phyloP scores from a whole-genome alignment of 2,113 vertebrate species.

The Scytalopus superciliaris region DNA sequence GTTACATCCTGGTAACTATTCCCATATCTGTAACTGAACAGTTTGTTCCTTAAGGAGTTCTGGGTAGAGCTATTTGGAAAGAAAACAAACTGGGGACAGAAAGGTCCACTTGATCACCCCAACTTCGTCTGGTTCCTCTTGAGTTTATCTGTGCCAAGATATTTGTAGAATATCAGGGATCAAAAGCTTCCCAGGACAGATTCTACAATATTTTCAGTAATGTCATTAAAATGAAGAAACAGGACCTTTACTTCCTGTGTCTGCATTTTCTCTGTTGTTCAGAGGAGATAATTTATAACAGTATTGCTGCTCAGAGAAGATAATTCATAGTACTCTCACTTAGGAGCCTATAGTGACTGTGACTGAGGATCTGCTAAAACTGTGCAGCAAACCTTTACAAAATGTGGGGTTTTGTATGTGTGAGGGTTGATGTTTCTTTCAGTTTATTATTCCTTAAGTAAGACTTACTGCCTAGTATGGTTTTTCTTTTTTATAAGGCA shows the following conservation, averaged over 20 bases:
- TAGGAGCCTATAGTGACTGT: not conserved
- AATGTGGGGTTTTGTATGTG: not conserved
- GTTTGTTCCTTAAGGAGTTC: not conserved
- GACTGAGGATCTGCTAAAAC: not conserved
- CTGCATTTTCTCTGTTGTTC: not conserved
- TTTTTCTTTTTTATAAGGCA: not conserved
- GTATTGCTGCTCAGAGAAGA: not conserved
- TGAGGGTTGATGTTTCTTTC: not conserved
- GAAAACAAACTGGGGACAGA: not conserved
- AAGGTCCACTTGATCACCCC: not conserved
- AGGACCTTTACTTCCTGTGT: not conserved
- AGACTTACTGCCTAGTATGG: not conserved
- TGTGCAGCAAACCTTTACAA: not conserved
- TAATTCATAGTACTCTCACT: not conserved
- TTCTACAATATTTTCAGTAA: not conserved
- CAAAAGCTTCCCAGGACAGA: not conserved
- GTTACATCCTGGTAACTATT: accelerated
- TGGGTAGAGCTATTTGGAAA: not conserved
- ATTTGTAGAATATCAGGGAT: not conserved
- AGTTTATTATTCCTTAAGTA: not conserved
- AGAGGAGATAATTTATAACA: not conserved
- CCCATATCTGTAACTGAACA: not conserved
- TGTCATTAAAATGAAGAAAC: not conserved
- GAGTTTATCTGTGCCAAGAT: not conserved
- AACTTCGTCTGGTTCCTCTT: not conserved